These are phyloP conservation scores for Sesia bembeciformis DNA, from an alignment of 2,888 invertebrate genomes.

Conservation along the genomic window DNA sequence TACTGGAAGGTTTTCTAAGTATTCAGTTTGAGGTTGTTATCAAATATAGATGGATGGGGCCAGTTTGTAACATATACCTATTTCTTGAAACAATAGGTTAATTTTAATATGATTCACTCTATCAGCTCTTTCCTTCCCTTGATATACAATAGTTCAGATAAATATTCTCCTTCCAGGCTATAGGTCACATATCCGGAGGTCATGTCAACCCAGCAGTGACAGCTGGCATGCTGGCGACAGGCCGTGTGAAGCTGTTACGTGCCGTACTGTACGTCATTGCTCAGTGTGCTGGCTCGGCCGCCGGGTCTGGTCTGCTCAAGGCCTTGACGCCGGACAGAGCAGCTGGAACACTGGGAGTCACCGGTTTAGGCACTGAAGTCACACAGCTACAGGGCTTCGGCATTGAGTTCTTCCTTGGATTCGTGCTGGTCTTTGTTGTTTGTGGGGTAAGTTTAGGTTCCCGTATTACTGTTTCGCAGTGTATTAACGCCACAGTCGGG, in stretches of 20 bases:
- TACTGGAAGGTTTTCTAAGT: too few species aligned
- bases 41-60: too few species aligned
- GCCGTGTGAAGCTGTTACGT: conserved; percentile 83
- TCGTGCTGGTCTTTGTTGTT: conserved; percentile 91
- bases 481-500: too few species aligned
- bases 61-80: too few species aligned
- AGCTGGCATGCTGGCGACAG: conserved; percentile 83
- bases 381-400: conserved; percentile 88
- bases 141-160: too few species aligned
- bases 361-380: conserved; percentile 75
- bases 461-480: background rate
- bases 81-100: too few species aligned
- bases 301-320: conserved; percentile 83
- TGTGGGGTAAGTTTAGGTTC: conserved; percentile 79
- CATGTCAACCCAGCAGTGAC: conserved; percentile 97
- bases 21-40: too few species aligned
- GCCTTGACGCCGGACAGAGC: conserved; percentile 79
- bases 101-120: too few species aligned
- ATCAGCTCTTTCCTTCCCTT: too few species aligned
- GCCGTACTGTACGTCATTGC: conserved; percentile 86
- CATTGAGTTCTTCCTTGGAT: conserved; percentile 91
- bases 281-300: conserved; percentile 88
- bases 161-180: conserved; percentile 65
- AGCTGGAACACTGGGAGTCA: conserved; percentile 80
- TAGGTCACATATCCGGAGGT: conserved; percentile 92